Evolutionary conservation across 2,113 vertebrate genomes (phyloP).

Genomic region (Alces alces): DNA sequence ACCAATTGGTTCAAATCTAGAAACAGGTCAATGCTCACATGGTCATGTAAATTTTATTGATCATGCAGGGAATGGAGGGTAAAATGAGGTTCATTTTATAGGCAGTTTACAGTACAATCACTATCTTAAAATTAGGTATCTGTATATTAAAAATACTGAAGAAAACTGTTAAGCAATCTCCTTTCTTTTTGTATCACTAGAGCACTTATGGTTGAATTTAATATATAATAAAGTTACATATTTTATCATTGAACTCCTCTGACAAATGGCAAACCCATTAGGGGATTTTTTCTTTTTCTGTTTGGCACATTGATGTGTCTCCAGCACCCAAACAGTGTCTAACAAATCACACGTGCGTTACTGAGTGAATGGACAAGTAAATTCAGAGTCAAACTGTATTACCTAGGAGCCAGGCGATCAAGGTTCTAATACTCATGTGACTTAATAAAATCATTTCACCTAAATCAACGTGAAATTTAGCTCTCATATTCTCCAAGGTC

Average conservation of each 20-base stretch:
- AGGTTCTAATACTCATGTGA: neutral
- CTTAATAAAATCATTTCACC: neutral
- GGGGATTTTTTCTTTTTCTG: neutral
- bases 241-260: neutral
- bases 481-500: neutral
- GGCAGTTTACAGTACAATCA: neutral
- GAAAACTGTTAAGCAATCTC: neutral
- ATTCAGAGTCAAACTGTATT: neutral
- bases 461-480: neutral
- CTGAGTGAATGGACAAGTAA: neutral
- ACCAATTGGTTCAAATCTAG: neutral
- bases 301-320: neutral
- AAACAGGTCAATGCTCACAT: neutral
- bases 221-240: neutral
- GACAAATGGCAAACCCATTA: neutral
- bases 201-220: neutral
- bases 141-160: neutral
- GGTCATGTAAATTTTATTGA: neutral
- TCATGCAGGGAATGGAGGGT: neutral
- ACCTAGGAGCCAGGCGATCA: neutral
- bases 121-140: neutral
- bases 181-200: neutral
- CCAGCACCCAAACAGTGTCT: neutral
- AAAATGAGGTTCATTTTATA: neutral
- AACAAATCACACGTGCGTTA: neutral